phyloP scores from a whole-genome alignment of 2,113 vertebrate genomes.

The Campylomormyrus tamandua region DNA sequence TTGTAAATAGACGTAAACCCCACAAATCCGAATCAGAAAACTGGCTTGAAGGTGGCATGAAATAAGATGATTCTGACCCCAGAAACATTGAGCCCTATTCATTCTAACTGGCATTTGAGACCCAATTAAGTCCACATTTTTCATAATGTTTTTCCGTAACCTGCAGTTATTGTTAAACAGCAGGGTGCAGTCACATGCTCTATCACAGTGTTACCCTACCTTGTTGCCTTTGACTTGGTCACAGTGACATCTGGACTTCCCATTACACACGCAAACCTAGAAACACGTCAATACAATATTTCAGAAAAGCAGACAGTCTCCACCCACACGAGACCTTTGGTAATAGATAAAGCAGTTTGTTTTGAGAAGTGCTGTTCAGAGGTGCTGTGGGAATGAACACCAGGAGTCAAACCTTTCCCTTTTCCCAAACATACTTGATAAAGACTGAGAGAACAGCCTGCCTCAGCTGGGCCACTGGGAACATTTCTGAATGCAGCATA shows the following conservation, averaged over 20 bases:
- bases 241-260: slow-evolving; percentile 42
- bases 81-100: too few species aligned
- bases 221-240: slow-evolving; percentile 47
- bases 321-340: neutral
- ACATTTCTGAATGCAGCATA: neutral
- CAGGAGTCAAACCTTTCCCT: neutral
- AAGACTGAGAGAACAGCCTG: neutral
- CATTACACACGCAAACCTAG: slow-evolving; percentile 39
- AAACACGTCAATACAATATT: neutral
- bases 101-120: neutral
- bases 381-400: neutral
- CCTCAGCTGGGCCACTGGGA: neutral
- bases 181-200: neutral
- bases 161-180: neutral
- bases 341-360: neutral
- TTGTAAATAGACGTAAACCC: neutral
- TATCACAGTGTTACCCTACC: slow-evolving; percentile 32
- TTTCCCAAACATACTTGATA: neutral
- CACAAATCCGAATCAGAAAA: neutral
- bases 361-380: neutral
- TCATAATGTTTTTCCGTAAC: neutral
- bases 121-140: neutral
- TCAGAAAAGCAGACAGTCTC: neutral
- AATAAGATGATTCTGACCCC: neutral
- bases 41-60: neutral